Conservation (phyloP, 2,888 invertebrate species). For the Hirtodrosophila alboralis region DNA sequence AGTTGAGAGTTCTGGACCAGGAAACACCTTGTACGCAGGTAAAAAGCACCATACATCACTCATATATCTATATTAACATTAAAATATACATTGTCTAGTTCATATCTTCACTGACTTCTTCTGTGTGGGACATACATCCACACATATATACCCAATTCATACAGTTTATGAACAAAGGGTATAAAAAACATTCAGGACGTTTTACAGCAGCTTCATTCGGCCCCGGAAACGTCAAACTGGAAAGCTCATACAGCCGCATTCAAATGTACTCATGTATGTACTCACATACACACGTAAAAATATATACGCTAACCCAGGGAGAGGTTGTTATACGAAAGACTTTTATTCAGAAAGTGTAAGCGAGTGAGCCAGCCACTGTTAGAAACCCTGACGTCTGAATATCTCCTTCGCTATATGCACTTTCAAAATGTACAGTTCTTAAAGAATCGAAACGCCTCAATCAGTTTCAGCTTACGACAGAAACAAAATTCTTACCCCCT, state of each 20-base stretch:
- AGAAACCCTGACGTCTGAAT: constrained; percentile 2
- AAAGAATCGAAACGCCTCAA: constrained; percentile 38
- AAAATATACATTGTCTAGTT: too few relatives aligned
- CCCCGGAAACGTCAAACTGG: constrained; percentile 10
- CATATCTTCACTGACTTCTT: too few relatives aligned
- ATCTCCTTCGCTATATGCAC: too few relatives aligned
- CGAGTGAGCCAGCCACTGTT: constrained; percentile 6
- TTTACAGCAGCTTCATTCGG: constrained; percentile 1
- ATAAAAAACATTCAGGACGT: constrained; percentile 2
- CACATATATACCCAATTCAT: neutral
- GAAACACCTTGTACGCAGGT: constrained; percentile 3
- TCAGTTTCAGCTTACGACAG: constrained; percentile 9
- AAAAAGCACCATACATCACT: too few relatives aligned
- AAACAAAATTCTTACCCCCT: too few relatives aligned
- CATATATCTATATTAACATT: too few relatives aligned
- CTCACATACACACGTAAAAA: constrained; percentile 7
- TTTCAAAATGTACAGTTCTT: constrained; percentile 1
- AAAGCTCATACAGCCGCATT: constrained; percentile 1
- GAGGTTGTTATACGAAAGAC: neutral
- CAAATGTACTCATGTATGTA: neutral
- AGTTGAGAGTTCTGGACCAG: neutral
- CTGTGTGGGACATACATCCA: too few relatives aligned
- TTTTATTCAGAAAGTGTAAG: constrained; percentile 11
- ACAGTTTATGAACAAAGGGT: neutral
- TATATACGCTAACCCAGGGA: neutral